These are phyloP conservation scores for Meloe dianella DNA, from an alignment of 2,888 invertebrate species.

Conservation along the genomic window DNA sequence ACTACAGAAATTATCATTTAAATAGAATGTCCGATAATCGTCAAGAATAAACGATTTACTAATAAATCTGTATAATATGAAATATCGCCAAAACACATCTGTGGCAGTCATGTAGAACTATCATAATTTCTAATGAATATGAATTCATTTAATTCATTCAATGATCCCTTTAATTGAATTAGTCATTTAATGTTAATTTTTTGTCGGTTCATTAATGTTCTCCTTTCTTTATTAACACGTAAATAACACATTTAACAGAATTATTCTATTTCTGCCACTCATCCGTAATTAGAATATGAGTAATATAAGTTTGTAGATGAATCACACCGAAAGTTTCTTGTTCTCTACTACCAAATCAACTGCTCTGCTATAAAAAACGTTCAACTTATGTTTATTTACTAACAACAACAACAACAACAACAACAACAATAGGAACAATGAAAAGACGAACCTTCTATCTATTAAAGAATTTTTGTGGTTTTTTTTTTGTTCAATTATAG, in stretches of 20 bases:
- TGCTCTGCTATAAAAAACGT: neutral
- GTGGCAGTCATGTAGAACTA: no score
- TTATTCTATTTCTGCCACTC: neutral
- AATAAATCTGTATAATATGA: no score
- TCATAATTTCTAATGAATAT: no score
- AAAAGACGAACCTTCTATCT: neutral
- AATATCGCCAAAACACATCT: no score
- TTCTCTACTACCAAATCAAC: neutral
- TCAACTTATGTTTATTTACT: neutral
- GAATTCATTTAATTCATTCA: no score
- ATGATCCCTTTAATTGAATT: neutral
- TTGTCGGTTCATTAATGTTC: neutral
- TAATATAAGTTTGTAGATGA: constrained; percentile 5
- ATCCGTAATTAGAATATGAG: constrained; percentile 7
- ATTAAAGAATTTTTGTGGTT: neutral
- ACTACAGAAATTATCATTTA: no score
- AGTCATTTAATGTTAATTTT: neutral
- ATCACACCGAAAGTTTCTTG: constrained; percentile 8
- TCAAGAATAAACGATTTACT: no score
- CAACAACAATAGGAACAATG: neutral
- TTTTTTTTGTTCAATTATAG: neutral
- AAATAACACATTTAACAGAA: neutral
- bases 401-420: neutral
- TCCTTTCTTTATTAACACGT: neutral
- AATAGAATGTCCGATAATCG: no score